Base-by-base conservation (phyloP, 2,113 vertebrate species). In the Macrotis lagotis region DNA sequence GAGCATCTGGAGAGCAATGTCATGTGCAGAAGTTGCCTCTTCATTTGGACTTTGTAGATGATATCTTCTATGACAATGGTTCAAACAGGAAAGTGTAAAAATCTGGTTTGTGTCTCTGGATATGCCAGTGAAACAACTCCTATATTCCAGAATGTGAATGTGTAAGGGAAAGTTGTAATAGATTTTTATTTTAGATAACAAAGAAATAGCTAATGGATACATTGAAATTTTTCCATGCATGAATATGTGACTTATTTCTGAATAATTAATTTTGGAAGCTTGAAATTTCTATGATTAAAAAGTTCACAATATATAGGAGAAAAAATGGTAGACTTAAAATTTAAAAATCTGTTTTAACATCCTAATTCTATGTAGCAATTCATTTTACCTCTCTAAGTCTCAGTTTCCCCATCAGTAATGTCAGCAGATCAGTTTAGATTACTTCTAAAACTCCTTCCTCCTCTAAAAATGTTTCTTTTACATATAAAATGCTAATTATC, bases 401-500 rank as follows among this genome's bases (percentile, higher is more conserved):
- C 22, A 44, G 25, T 48, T 92, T 51, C 9, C 8, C 95, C 37
- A 25, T 50, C 48, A 93, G 74, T 19, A 94, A 48, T 95, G 93
- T 37, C 25, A 89, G 51, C 59, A 88, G 51, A 25, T 91, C 92
- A n/a, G 6, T 50, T 89, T 88, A 92, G 91, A 3, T 91, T n/a
- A 93, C 50, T n/a, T 93, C 12, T 47, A 91, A 89, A 49, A 83
- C 91, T 91, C 49, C 22, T 91, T 94, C 25, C 1, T 4, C 59
- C 94, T 96, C 50, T 19, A 51, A 94, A 66, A 93, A 0, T 88
- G 48, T 50, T 88, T 91, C 50, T 53, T 37, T 74, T 66, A 51
- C 14, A 90, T 8, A 93, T 93, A 93, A 88, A 93, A 83, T 95
- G 51, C 88, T 94, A 95, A 97, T 89, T 25, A 50, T 26, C 14